A percentile compares a stretch with the other conserved stretches of the same genome.
Evolutionary conservation across 2,797 vertebrate genomes (phyloP).

Genomic region (Remorina albescens): DNA sequence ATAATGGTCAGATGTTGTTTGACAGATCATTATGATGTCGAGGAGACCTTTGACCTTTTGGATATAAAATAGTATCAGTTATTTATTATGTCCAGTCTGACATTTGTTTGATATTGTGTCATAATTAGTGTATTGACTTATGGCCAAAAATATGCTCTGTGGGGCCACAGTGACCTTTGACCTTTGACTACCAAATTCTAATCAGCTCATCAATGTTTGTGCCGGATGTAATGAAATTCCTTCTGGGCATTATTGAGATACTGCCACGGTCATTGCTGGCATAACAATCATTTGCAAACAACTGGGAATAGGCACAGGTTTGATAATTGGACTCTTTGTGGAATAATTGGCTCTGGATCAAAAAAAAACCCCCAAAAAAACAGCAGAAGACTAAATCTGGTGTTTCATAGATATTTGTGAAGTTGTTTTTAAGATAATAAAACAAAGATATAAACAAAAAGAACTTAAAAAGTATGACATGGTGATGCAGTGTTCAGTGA

Average conservation of each 20-base stretch:
- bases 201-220: background rate
- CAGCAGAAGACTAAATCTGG: background rate
- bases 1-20: too few relatives aligned
- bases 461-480: too few relatives aligned
- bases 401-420: background rate
- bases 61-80: background rate
- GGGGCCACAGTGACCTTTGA: background rate
- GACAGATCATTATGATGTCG: background rate
- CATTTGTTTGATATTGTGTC: too few relatives aligned
- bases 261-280: background rate
- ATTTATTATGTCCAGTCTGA: background rate
- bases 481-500: too few relatives aligned
- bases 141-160: background rate
- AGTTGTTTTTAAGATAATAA: background rate
- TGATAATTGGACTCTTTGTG: background rate
- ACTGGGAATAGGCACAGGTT: background rate
- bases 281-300: background rate
- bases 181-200: background rate
- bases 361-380: too few relatives aligned
- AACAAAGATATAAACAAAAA: background rate
- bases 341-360: background rate
- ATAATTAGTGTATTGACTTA: too few relatives aligned
- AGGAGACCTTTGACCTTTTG: background rate
- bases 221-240: background rate
- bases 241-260: background rate